phyloP scores from a whole-genome alignment of 1,140 invertebrate species.

The Bradynema listronoti region DNA sequence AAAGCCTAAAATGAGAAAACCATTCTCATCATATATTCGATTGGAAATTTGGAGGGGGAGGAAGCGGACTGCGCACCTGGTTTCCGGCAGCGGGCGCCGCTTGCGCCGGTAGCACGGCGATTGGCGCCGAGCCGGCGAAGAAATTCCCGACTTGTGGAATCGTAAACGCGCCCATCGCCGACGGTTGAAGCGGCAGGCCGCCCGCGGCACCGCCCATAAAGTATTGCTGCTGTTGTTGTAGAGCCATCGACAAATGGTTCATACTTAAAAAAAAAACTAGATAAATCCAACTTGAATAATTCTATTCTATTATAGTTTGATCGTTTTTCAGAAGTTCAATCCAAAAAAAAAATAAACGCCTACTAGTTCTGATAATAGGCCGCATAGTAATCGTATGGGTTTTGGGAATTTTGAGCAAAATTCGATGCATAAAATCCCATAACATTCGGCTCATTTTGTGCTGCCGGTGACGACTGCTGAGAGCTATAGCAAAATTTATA shows the following conservation, averaged over 20 bases:
- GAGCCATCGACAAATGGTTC: constrained; percentile 16
- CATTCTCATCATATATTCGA: no score
- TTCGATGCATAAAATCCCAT: constrained; percentile 11
- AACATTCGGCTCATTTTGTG: not conserved
- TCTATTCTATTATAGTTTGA: constrained; percentile 1
- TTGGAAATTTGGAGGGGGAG: no score
- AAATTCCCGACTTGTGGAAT: no score
- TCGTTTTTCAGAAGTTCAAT: not conserved
- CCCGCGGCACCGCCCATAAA: constrained; percentile 9
- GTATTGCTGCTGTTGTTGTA: constrained; percentile 18
- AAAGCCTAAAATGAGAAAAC: no score
- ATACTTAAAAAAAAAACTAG: constrained; percentile 20
- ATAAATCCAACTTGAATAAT: not conserved
- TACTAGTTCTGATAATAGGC: constrained; percentile 32
- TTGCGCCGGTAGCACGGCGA: no score
- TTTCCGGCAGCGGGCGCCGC: no score
- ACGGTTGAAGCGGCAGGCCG: no score
- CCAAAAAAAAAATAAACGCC: constrained; percentile 12
- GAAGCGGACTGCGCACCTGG: no score
- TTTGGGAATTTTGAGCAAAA: constrained; percentile 13
- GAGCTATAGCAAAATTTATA: constrained; percentile 22
- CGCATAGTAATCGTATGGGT: constrained; percentile 21
- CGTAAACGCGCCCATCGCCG: no score
- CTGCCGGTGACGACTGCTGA: not conserved
- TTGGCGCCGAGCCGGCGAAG: no score